Percentiles rank a stretch among this genome's conserved stretches.
Evolutionary conservation across 1,140 invertebrate species (phyloP).

Genomic region (Phthorimaea operculella): DNA sequence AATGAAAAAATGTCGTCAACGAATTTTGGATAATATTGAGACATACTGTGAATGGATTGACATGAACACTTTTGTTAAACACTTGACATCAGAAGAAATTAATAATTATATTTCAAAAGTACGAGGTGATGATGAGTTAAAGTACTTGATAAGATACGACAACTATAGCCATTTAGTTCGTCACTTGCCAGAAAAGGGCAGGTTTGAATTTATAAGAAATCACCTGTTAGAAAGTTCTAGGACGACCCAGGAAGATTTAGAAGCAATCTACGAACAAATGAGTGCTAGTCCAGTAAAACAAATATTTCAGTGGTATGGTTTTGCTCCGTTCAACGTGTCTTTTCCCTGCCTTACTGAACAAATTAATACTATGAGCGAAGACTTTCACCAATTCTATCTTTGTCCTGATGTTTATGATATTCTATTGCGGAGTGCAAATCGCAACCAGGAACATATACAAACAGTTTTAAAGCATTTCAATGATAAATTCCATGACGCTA

Average conservation of each 20-base stretch:
- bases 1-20: slow-evolving; percentile 12
- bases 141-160: slow-evolving; percentile 20
- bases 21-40: slow-evolving; percentile 9
- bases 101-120: slow-evolving; percentile 6
- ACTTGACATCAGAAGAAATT: slow-evolving; percentile 9
- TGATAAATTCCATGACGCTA: slow-evolving; percentile 42
- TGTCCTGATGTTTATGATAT: slow-evolving; percentile 29
- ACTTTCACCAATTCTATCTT: slow-evolving; percentile 16
- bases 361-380: slow-evolving; percentile 29
- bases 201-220: slow-evolving; percentile 34
- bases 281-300: neutral
- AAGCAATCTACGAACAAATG: neutral
- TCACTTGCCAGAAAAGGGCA: slow-evolving; percentile 28
- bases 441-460: slow-evolving; percentile 25
- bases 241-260: slow-evolving; percentile 1
- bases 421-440: slow-evolving; percentile 24
- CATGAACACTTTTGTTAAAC: slow-evolving; percentile 9
- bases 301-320: slow-evolving; percentile 35
- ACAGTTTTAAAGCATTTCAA: slow-evolving; percentile 32
- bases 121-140: slow-evolving; percentile 2
- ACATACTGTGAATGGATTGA: slow-evolving; percentile 6
- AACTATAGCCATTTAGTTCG: slow-evolving; percentile 31
- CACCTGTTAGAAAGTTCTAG: slow-evolving; percentile 27
- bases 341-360: slow-evolving; percentile 34
- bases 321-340: slow-evolving; percentile 33